Percentiles rank a stretch among this genome's conserved stretches.
These are phyloP conservation scores for Trematomus loennbergii DNA, from an alignment of 2,113 vertebrate genomes.

Conservation along the genomic window DNA sequence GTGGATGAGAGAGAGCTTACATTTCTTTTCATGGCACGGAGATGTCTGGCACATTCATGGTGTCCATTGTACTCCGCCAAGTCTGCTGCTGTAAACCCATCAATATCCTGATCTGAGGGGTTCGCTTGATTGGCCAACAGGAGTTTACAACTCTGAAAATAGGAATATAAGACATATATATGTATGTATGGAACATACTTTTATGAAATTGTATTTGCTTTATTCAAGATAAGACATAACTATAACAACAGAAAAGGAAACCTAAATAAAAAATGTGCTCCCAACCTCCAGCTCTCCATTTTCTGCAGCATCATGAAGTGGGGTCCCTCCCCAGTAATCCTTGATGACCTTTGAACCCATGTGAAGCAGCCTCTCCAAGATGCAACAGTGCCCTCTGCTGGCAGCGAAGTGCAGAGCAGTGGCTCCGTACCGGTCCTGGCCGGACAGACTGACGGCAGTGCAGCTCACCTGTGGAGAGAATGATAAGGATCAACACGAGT, in stretches of 20 bases:
- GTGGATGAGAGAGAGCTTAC: constrained; percentile 76
- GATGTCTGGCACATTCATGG: constrained; percentile 84
- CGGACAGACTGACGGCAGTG: constrained; percentile 80
- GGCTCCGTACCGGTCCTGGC: constrained; percentile 86
- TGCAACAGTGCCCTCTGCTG: constrained; percentile 86
- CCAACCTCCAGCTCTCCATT: constrained; percentile 88
- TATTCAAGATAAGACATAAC: neutral
- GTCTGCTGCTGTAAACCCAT: constrained; percentile 86
- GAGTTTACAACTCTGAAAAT: constrained; percentile 86
- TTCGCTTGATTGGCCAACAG: constrained; percentile 82
- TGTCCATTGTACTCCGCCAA: constrained; percentile 89
- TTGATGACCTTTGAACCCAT: constrained; percentile 83
- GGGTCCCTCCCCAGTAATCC: constrained; percentile 89
- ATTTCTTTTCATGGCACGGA: constrained; percentile 76
- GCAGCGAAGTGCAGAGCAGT: constrained; percentile 90
- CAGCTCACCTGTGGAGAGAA: constrained; percentile 79
- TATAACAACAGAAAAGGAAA: neutral
- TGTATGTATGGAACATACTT: too few species aligned
- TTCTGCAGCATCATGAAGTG: constrained; percentile 90
- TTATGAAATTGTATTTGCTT: neutral
- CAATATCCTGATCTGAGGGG: constrained; percentile 81
- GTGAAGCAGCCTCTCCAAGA: constrained; percentile 85
- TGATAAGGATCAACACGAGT: neutral
- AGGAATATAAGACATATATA: neutral
- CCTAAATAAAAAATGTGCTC: neutral